These are phyloP conservation scores for Napeogenes inachia DNA, from an alignment of 2,888 invertebrate genomes.

Conservation along the genomic window DNA sequence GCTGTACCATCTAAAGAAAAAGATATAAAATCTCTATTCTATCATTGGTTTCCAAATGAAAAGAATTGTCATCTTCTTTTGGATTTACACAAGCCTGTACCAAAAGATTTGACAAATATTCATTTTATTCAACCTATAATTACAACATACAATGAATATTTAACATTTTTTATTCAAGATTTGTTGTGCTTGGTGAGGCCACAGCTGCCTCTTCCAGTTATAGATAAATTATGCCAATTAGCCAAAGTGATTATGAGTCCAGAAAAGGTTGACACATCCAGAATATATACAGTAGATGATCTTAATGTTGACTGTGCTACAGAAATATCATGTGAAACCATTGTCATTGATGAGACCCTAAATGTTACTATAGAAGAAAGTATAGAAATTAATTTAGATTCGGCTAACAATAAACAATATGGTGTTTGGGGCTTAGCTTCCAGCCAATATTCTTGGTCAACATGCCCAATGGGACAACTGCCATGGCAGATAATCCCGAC, in stretches of 20 bases:
- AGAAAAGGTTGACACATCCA: slow-evolving; percentile 43
- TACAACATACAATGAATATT: slow-evolving; percentile 57
- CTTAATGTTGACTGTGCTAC: slow-evolving; percentile 37
- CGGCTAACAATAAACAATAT: slow-evolving; percentile 20
- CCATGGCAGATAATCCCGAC: slow-evolving; percentile 57
- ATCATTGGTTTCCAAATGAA: slow-evolving; percentile 64
- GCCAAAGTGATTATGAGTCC: slow-evolving; percentile 57
- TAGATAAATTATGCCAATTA: slow-evolving; percentile 49
- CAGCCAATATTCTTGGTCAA: slow-evolving; percentile 55
- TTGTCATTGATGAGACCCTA: slow-evolving; percentile 21
- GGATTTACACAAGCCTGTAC: slow-evolving; percentile 55
- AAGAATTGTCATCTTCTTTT: slow-evolving; percentile 49
- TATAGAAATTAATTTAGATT: slow-evolving; percentile 15
- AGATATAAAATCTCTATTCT: slow-evolving; percentile 52
- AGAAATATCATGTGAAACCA: slow-evolving; percentile 9
- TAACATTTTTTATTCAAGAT: slow-evolving; percentile 55
- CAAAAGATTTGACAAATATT: slow-evolving; percentile 52
- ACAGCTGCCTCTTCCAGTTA: slow-evolving; percentile 43
- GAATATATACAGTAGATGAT: slow-evolving; percentile 69
- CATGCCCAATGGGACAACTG: slow-evolving; percentile 71
- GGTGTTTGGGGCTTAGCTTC: slow-evolving; percentile 59
- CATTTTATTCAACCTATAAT: slow-evolving; percentile 59
- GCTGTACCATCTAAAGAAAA: slow-evolving; percentile 42
- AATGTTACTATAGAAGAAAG: slow-evolving; percentile 29
- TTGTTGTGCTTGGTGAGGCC: slow-evolving; percentile 55